Percentiles rank a stretch among this genome's conserved stretches.
These are phyloP conservation scores for Ichneumoninae sp. DNA, from an alignment of 2,888 invertebrate species.

Conservation along the genomic window DNA sequence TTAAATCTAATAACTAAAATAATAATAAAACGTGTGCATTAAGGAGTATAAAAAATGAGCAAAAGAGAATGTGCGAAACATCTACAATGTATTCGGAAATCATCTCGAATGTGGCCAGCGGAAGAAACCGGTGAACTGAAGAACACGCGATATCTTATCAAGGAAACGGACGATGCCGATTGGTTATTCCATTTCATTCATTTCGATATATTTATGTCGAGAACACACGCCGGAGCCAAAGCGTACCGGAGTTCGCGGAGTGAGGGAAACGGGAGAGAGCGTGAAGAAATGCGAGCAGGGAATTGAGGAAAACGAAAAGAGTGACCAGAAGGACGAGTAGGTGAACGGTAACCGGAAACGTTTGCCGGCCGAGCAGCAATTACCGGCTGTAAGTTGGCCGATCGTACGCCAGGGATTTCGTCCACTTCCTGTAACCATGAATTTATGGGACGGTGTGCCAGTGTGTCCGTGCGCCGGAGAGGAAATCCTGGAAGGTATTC, in stretches of 20 bases:
- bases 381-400: constrained; percentile 39
- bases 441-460: constrained; percentile 17
- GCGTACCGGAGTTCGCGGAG: not conserved
- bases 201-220: too few species aligned
- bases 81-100: too few species aligned
- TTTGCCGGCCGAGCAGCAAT: constrained; percentile 23
- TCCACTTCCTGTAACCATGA: constrained; percentile 14
- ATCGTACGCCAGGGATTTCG: constrained; percentile 45
- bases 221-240: not conserved
- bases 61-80: too few species aligned
- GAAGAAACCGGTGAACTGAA: too few species aligned
- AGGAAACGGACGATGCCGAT: too few species aligned
- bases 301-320: not conserved
- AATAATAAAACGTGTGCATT: too few species aligned
- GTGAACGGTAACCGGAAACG: constrained; percentile 33
- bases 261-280: not conserved
- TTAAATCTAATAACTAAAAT: too few species aligned
- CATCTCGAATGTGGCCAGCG: too few species aligned
- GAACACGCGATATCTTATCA: too few species aligned
- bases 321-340: not conserved
- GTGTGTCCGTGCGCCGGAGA: not conserved
- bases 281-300: not conserved
- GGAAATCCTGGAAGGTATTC: constrained; percentile 20
- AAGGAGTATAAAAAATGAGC: too few species aligned
- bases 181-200: too few species aligned